Percentiles rank a stretch among this genome's conserved stretches.
Evolutionary conservation across 2,113 vertebrate species (phyloP).

Genomic region (Copsychus sechellarum): DNA sequence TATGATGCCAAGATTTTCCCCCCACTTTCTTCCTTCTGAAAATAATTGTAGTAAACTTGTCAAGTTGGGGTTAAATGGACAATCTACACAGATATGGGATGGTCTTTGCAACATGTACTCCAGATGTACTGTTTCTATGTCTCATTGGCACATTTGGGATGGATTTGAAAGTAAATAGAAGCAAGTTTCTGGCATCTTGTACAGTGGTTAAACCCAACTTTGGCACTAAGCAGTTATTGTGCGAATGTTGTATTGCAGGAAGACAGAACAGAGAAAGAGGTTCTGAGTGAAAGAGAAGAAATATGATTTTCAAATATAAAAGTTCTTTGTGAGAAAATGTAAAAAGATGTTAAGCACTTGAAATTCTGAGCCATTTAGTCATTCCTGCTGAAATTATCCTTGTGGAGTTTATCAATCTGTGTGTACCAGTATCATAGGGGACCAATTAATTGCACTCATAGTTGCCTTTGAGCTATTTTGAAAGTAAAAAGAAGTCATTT

Average conservation of each 20-base stretch:
- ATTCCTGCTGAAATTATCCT: not conserved
- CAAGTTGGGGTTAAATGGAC: not conserved
- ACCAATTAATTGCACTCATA: conserved; percentile 56
- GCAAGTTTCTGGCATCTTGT: not conserved
- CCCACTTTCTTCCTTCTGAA: not conserved
- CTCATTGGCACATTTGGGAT: not conserved
- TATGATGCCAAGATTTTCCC: not conserved
- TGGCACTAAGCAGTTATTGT: not conserved
- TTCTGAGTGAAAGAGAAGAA: not conserved
- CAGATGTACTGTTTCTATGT: not conserved
- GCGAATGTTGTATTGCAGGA: not conserved
- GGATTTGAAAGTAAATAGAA: not conserved
- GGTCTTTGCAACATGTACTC: not conserved
- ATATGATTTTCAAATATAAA: not conserved
- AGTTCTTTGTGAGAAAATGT: not conserved
- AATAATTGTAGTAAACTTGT: not conserved
- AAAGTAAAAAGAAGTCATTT: conserved; percentile 40
- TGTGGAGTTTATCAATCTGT: conserved; percentile 9
- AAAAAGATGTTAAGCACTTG: not conserved
- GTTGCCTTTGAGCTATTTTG: conserved; percentile 55
- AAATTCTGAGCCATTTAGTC: conserved; percentile 16
- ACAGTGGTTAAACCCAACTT: not conserved
- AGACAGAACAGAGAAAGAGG: not conserved
- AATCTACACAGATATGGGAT: not conserved
- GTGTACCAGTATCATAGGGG: conserved; percentile 45